phyloP scores from a whole-genome alignment of 2,113 vertebrate species.

The Craseonycteris thonglongyai region DNA sequence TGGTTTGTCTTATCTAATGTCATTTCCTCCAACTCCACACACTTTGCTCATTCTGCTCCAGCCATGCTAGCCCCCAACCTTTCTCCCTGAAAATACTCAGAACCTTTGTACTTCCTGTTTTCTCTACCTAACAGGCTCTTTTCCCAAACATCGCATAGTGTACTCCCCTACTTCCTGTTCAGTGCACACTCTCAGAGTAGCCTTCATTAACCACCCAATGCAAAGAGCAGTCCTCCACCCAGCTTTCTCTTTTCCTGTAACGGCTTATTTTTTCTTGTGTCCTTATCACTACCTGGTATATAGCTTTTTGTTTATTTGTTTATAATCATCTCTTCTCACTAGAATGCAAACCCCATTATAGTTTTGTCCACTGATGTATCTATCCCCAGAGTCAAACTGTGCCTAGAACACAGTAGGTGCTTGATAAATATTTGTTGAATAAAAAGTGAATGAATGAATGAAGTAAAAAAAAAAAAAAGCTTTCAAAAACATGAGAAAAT shows the following conservation, averaged over 20 bases:
- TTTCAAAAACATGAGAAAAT: neutral
- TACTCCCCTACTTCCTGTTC: neutral
- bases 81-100: neutral
- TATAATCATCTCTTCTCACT: neutral
- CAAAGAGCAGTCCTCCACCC: neutral
- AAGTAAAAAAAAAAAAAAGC: neutral
- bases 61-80: neutral
- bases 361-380: neutral
- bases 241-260: neutral
- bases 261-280: neutral
- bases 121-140: neutral
- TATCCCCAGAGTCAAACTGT: neutral
- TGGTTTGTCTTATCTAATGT: neutral
- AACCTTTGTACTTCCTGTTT: neutral
- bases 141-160: rapidly evolving
- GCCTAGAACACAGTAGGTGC: neutral
- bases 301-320: neutral
- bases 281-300: neutral
- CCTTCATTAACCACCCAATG: neutral
- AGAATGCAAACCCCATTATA: neutral
- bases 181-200: neutral
- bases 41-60: neutral
- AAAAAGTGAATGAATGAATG: neutral
- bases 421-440: neutral
- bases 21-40: neutral